phyloP scores from a whole-genome alignment of 2,797 vertebrate species.

The Ceryle rudis region DNA sequence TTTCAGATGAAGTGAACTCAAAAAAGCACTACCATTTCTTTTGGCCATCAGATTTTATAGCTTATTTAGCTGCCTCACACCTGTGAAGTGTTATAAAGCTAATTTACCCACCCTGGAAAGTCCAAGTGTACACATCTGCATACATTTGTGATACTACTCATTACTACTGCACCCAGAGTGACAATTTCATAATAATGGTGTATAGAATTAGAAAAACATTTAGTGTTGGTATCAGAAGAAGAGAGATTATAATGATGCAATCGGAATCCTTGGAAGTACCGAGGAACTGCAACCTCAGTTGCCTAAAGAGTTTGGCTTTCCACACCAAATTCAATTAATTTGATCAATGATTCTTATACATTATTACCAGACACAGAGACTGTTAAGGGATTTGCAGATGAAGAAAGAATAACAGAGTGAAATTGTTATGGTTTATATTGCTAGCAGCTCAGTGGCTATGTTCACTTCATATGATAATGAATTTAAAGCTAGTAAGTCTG shows the following conservation, averaged over 20 bases:
- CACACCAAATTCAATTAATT: not conserved
- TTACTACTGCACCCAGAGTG: not conserved
- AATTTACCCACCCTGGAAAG: not conserved
- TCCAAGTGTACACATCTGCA: not conserved
- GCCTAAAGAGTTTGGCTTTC: not conserved
- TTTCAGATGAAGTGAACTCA: not conserved
- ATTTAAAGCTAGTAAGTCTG: not conserved
- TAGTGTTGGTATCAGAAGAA: not conserved
- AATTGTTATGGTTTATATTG: not conserved
- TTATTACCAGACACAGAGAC: not conserved
- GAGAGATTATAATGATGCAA: not conserved
- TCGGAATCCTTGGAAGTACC: not conserved
- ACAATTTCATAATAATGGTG: not conserved
- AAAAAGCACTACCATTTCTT: not conserved
- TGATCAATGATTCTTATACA: not conserved
- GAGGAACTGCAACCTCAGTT: not conserved
- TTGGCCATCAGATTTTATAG: not conserved
- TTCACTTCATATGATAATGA: not conserved
- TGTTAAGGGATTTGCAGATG: not conserved
- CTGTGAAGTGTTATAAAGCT: not conserved
- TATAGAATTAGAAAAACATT: not conserved
- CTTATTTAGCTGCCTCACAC: not conserved
- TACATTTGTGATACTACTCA: not conserved
- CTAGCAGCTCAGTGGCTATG: not conserved
- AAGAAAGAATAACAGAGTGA: not conserved